Conservation (phyloP, 2,113 vertebrate genomes). For the Zingel zingel region DNA sequence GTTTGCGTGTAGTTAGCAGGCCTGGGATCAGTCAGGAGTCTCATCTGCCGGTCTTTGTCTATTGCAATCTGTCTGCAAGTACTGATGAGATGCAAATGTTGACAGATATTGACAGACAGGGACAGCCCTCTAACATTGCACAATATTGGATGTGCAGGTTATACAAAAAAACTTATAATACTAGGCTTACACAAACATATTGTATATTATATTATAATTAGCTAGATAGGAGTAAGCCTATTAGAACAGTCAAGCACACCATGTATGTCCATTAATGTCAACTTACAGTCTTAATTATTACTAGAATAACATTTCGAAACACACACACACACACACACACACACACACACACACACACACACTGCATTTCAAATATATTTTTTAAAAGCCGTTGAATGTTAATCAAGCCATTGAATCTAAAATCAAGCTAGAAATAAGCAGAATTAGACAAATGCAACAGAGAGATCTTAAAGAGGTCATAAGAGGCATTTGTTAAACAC, state of each 20-base stretch:
- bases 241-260: too few species aligned
- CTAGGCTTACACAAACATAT: too few species aligned
- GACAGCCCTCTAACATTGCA: not conserved
- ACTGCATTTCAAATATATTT: not conserved
- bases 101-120: not conserved
- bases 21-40: conserved; percentile 56
- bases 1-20: conserved; percentile 45
- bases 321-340: not conserved
- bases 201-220: too few species aligned
- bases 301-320: not conserved
- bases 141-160: conserved; percentile 4
- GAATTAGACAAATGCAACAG: not conserved
- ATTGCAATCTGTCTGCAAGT: conserved; percentile 9
- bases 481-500: conserved; percentile 6
- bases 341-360: not conserved
- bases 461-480: conserved; percentile 2
- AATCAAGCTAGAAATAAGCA: conserved; percentile 1
- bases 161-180: not conserved
- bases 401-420: not conserved
- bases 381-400: not conserved
- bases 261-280: not conserved
- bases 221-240: too few species aligned
- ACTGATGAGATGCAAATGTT: conserved; percentile 27
- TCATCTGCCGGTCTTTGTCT: conserved; percentile 20
- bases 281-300: not conserved